Evolutionary conservation across 2,113 vertebrate genomes (phyloP).

Genomic region (Balaeniceps rex): DNA sequence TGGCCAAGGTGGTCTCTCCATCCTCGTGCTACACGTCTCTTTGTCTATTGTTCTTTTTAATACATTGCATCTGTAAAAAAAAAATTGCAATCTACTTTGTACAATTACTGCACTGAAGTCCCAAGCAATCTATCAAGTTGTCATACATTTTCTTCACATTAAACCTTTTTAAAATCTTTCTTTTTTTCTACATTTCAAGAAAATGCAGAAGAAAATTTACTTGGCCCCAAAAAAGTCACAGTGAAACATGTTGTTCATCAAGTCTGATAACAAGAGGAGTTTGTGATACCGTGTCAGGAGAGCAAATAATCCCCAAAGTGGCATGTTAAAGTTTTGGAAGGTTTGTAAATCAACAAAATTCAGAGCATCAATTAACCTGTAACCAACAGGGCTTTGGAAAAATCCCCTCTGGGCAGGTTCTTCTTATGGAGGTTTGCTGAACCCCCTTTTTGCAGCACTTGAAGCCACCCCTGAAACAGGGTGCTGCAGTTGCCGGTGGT

Average conservation of each 20-base stretch:
- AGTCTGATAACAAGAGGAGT: not conserved
- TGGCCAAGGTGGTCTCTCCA: not conserved
- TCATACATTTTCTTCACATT: conserved; percentile 18
- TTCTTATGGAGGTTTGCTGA: not conserved
- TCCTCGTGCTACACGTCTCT: not conserved
- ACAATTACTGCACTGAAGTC: conserved; percentile 33
- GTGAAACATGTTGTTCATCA: not conserved
- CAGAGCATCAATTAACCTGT: not conserved
- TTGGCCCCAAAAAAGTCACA: not conserved
- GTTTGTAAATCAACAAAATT: not conserved
- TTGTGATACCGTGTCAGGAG: not conserved
- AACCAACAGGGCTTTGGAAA: not conserved
- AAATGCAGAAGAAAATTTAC: conserved; percentile 25
- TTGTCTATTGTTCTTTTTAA: conserved; percentile 43
- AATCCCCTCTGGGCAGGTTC: not conserved
- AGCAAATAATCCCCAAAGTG: conserved; percentile 2
- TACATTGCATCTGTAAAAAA: not conserved
- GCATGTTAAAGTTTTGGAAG: not conserved
- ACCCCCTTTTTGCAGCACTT: not conserved
- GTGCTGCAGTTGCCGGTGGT: not conserved
- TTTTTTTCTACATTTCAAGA: not conserved
- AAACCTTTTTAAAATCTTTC: not conserved
- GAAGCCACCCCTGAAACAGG: not conserved
- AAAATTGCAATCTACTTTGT: conserved; percentile 14
- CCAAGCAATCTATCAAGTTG: conserved; percentile 45